phyloP scores from a whole-genome alignment of 2,113 vertebrate species.

The Anolis carolinensis region DNA sequence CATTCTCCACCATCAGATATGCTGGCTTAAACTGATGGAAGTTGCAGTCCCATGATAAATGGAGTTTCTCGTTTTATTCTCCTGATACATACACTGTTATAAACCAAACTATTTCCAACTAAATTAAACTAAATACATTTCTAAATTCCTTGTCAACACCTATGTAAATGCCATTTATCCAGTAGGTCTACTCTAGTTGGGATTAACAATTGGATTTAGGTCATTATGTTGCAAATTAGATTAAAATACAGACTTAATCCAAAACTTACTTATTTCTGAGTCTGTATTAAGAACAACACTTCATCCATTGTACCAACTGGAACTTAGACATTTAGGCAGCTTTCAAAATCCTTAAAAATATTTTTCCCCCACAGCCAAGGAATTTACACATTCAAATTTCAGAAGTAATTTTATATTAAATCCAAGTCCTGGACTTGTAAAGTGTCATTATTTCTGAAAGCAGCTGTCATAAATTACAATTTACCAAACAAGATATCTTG shows the following conservation, averaged over 20 bases:
- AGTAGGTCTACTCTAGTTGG: too few species aligned
- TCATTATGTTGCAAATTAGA: neutral
- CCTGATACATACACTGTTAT: neutral
- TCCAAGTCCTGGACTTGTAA: neutral
- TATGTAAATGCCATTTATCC: too few species aligned
- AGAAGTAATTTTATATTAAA: neutral
- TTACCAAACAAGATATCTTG: neutral
- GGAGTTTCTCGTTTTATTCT: neutral
- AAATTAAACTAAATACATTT: too few species aligned
- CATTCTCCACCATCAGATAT: too few species aligned
- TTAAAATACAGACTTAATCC: neutral
- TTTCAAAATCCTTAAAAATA: neutral
- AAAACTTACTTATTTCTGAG: neutral
- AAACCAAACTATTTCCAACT: too few species aligned
- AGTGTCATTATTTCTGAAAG: neutral
- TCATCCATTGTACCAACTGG: too few species aligned
- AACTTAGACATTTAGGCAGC: neutral
- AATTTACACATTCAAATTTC: neutral
- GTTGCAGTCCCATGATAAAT: too few species aligned
- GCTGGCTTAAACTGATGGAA: too few species aligned
- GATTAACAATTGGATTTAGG: too few species aligned
- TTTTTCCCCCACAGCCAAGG: neutral
- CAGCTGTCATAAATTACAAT: neutral
- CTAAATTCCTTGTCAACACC: too few species aligned
- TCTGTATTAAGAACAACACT: neutral